Evolutionary conservation across 2,888 invertebrate species (phyloP), one percentile per base, ranked within the genome.

Genomic region (Eumerus sabulonum): DNA sequence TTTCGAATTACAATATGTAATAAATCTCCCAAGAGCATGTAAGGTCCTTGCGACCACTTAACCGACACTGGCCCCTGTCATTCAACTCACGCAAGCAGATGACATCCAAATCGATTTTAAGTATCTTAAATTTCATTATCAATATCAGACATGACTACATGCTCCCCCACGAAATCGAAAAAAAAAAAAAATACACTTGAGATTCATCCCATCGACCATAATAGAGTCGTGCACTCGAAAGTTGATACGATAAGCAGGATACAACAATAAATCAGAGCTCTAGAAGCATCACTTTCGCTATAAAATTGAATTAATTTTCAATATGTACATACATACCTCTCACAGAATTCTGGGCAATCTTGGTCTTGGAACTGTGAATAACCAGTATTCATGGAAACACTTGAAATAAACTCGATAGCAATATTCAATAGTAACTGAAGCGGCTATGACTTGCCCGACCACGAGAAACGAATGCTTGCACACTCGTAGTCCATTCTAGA

Each of bases 271-370:
- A 27, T 27, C 27, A 27, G 3, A 2, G 35, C 35, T 42, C 47
- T 13, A 56, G 64, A 60, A 40, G 12, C n/a, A 48, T 3, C 42
- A 42, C 53, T 54, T 14, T 40, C 35, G 19, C 38, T 16, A 27
- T 45, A 11, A 57, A 67, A 67, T 60, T 60, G 62, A 71, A 63
- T 71, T 71, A 63, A 56, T 71, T 54, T 71, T 42, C 36, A 54
- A 56, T 71, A 71, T 50, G 5, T 7, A 50, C 35, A 54, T 67
- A 68, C 74, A 44, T 56, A 64, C 64, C 64, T 67, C 51, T 40
- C 16, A 53, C 27, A 17, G 16, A 60, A 48, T 38, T n/a, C 36
- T 50, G 51, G 19, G 59, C 14, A 77, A 48, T 50, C 48, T 36
- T 54, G 17, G 19, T 50, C 48, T 36, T 54, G 17, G 19, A 70